phyloP scores from a whole-genome alignment of 2,797 vertebrate genomes.

The Sarcophilus harrisii region DNA sequence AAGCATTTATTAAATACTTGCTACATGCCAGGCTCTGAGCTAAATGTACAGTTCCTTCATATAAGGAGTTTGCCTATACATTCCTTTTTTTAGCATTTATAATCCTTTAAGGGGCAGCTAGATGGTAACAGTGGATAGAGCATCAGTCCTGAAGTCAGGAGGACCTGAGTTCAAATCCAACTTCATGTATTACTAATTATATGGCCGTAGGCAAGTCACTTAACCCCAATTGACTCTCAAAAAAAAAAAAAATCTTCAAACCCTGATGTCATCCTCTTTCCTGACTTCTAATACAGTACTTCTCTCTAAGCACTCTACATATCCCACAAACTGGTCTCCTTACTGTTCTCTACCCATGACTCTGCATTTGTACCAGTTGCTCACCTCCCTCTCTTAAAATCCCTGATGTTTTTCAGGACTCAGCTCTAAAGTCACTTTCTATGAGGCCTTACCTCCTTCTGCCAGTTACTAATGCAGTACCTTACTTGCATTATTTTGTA shows the following conservation, averaged over 20 bases:
- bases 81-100: neutral
- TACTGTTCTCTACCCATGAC: neutral
- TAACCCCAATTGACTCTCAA: too few species aligned
- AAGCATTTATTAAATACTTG: neutral
- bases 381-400: neutral
- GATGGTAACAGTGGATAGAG: too few species aligned
- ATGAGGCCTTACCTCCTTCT: neutral
- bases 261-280: neutral
- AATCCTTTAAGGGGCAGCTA: neutral
- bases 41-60: neutral
- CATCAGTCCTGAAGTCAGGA: too few species aligned
- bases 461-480: neutral
- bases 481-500: neutral
- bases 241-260: neutral
- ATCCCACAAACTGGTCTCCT: neutral
- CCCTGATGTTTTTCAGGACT: neutral
- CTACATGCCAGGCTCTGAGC: neutral
- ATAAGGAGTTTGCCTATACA: neutral
- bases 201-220: too few species aligned
- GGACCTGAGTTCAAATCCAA: too few species aligned
- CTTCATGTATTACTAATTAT: too few species aligned
- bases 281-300: neutral
- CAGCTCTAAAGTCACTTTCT: neutral
- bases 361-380: neutral
- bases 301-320: neutral